Evolutionary conservation across 2,888 invertebrate genomes (phyloP), one percentile per base, ranked within the genome.

Genomic region (Diplazon laetatorius): DNA sequence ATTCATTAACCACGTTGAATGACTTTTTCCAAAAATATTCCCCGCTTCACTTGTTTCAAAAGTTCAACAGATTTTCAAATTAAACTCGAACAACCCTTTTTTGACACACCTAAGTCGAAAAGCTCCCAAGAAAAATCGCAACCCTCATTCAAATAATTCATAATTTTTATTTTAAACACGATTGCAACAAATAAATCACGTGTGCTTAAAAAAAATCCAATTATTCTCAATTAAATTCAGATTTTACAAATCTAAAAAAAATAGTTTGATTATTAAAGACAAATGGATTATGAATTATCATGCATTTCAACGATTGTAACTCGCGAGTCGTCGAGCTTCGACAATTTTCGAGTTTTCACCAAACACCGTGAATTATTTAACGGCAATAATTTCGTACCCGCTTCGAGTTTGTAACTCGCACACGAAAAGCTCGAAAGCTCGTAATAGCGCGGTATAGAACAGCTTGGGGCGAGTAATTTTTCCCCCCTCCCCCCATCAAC

Each of bases 61-160:
- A 62, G 60, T 62, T 44, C 25, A 20, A 62, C 25, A 42, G 39
- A 25, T 62, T 44, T 30, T 10, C 20, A 12, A n/a, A 50, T 70
- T 18, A 42, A 25, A 46, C 59, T 59, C 20, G 0, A 20, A 18
- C 12, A n/a, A n/a, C n/a, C n/a, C n/a, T n/a, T n/a, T n/a, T n/a
- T n/a, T n/a, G n/a, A n/a, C n/a, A n/a, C n/a, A n/a, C n/a, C n/a
- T n/a, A n/a, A n/a, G n/a, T n/a, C n/a, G n/a, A n/a, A n/a, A n/a
- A n/a, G n/a, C n/a, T n/a, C n/a, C n/a, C n/a, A n/a, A n/a, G n/a
- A n/a, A n/a, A n/a, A n/a, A n/a, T n/a, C n/a, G n/a, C n/a, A n/a
- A n/a, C n/a, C n/a, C n/a, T n/a, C n/a, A n/a, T n/a, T n/a, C n/a
- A n/a, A n/a, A n/a, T n/a, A n/a, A n/a, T n/a, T n/a, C n/a, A n/a